Evolutionary conservation across 1,140 invertebrate species (phyloP).

Genomic region (Lysiphlebus fabarum): DNA sequence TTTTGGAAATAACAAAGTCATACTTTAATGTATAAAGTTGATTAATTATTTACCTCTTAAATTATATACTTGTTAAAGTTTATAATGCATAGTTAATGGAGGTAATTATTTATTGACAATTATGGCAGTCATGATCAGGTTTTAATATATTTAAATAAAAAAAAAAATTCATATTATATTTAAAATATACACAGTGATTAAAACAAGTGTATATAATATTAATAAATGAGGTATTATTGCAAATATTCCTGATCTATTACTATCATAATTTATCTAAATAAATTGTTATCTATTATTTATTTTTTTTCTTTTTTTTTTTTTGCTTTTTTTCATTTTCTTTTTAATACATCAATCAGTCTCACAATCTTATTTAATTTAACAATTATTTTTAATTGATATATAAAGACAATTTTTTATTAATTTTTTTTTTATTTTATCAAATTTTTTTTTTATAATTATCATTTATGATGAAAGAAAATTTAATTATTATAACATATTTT

Average conservation of each 20-base stretch:
- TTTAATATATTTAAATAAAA: slow-evolving; percentile 12
- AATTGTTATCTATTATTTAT: slow-evolving; percentile 46
- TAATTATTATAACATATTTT: no score
- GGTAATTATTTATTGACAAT: slow-evolving; percentile 46
- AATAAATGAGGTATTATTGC: slow-evolving; percentile 29
- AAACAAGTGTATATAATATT: slow-evolving; percentile 21
- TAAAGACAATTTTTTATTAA: slow-evolving; percentile 22
- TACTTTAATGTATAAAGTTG: slow-evolving; percentile 18
- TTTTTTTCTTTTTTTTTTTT: no score
- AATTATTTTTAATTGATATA: slow-evolving; percentile 30
- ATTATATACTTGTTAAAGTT: slow-evolving; percentile 30
- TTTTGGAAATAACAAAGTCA: slow-evolving; percentile 3
- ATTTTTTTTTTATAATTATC: slow-evolving; percentile 2
- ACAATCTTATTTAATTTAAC: slow-evolving; percentile 42
- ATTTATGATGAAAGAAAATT: not conserved
- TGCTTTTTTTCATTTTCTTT: slow-evolving; percentile 1
- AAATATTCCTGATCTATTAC: slow-evolving; percentile 39
- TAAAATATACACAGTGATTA: slow-evolving; percentile 29
- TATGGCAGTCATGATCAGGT: slow-evolving; percentile 45
- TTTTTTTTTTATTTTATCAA: slow-evolving; percentile 18
- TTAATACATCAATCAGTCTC: slow-evolving; percentile 54
- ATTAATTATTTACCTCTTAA: slow-evolving; percentile 21
- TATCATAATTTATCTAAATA: slow-evolving; percentile 46
- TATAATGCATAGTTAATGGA: slow-evolving; percentile 37
- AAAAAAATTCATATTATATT: slow-evolving; percentile 25